Conservation (phyloP, 2,797 vertebrate species). For the Neolamprologus multifasciatus region DNA sequence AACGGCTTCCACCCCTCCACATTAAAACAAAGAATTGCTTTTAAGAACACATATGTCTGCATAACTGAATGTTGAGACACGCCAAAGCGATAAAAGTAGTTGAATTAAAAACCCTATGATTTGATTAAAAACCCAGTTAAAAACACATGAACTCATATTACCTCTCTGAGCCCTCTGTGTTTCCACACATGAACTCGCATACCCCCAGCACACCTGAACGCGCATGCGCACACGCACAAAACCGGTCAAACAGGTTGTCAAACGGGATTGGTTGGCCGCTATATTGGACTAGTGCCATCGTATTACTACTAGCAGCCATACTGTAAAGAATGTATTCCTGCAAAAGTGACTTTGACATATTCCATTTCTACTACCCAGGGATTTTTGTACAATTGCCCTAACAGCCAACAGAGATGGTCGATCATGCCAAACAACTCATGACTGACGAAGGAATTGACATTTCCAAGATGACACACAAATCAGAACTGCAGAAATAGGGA, state of each 20-base stretch:
- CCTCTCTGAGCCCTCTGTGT: no score
- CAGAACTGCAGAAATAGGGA: conserved; percentile 63
- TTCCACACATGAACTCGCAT: no score
- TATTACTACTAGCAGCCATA: conserved; percentile 53
- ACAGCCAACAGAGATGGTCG: conserved; percentile 26
- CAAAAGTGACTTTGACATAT: conserved; percentile 60
- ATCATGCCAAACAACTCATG: conserved; percentile 54
- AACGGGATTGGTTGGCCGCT: not conserved
- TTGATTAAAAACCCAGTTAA: no score
- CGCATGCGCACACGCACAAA: not conserved
- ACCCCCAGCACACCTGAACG: no score
- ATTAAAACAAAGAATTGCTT: no score
- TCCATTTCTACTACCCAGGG: conserved; percentile 73
- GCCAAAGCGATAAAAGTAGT: no score
- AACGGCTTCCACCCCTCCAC: no score
- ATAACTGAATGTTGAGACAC: no score
- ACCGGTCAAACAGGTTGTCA: not conserved
- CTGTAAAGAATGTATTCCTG: conserved; percentile 67
- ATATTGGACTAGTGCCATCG: no score
- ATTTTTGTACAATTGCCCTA: conserved; percentile 68
- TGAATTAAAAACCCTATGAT: no score
- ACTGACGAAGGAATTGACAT: conserved; percentile 51
- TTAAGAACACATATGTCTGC: no score
- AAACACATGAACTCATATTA: no score
- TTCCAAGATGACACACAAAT: conserved; percentile 60